Evolutionary conservation across 2,113 vertebrate genomes (phyloP), one percentile per base, ranked within the genome.

Genomic region (Turdus rufiventris): DNA sequence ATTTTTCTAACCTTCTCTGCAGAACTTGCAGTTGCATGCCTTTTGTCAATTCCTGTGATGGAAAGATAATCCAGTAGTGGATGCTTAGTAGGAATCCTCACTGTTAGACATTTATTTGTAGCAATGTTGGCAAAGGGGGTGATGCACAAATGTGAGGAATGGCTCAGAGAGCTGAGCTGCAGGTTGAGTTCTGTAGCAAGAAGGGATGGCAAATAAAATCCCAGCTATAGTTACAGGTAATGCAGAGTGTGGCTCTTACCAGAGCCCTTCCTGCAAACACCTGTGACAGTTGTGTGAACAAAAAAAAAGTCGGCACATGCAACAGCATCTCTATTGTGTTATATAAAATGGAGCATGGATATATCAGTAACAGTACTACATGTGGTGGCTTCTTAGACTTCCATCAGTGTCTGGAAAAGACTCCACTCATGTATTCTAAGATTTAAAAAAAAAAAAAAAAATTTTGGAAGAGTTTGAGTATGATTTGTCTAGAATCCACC

Each of bases 331-430:
- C 58, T 42, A 3, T 17, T 34, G 18, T 10, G 6, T 73, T 40
- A 17, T 0, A 1, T 31, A 18, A 87, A 74, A 58, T 1, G 2
- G 18, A 81, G 23, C 12, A 43, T 0, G 0, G 12, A 20, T 65
- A 5, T 5, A 23, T 85, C 34, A 43, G 4, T 72, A 84, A 68
- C 31, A 84, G 16, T 16, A 21, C 9, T 23, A 2, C 25, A 4
- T 73, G 5, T 57, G 23, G 25, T 63, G 7, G 8, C 42, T 68
- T 79, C 68, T 23, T 65, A 65, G 31, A 54, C 34, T 80, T 73
- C 26, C 2, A 0, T 57, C 4, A 24, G 6, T 54, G 33, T 43
- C 34, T 79, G 29, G 38, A 36, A 40, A 34, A 66, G 31, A 23
- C 56, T 77, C 51, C 26, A 56, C 17, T 60, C 1, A 0, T 14